A percentile compares a stretch with the other conserved stretches of the same genome.
phyloP scores from a whole-genome alignment of 1,140 invertebrate species.

The Magallana gigas region DNA sequence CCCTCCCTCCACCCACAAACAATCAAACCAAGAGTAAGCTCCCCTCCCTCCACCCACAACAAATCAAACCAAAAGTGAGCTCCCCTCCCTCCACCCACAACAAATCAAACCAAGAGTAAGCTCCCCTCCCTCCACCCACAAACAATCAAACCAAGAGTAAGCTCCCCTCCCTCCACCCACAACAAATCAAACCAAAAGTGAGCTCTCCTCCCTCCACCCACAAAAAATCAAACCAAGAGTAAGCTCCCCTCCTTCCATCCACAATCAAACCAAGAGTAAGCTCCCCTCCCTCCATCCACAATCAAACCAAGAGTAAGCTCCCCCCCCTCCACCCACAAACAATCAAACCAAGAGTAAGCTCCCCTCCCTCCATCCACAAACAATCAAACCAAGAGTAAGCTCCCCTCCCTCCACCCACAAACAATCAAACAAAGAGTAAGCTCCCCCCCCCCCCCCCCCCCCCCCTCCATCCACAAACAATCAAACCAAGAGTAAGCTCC shows the following conservation, averaged over 20 bases:
- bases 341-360: slow-evolving; percentile 17
- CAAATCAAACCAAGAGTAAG: slow-evolving; percentile 22
- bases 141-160: not conserved
- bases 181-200: not conserved
- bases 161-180: not conserved
- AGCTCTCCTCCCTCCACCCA: not conserved
- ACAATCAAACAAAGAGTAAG: slow-evolving; percentile 3
- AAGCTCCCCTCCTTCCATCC: not conserved
- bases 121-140: too few relatives aligned
- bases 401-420: too few relatives aligned
- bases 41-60: too few relatives aligned
- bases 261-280: slow-evolving; percentile 4
- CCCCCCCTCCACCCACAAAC: too few relatives aligned
- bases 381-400: slow-evolving; percentile 13
- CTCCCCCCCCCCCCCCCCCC: too few relatives aligned
- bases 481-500: slow-evolving; percentile 13
- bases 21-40: slow-evolving; percentile 11
- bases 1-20: too few relatives aligned
- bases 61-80: slow-evolving; percentile 21
- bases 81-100: too few relatives aligned
- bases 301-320: slow-evolving; percentile 15
- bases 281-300: too few relatives aligned
- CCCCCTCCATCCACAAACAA: too few relatives aligned
- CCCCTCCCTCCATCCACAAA: too few relatives aligned
- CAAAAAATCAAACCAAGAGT: not conserved